Percentiles rank a stretch among this genome's conserved stretches.
These are phyloP conservation scores for Paracentrotus lividus DNA, from an alignment of 53 echinoderm and acorn worm species.

Conservation along the genomic window DNA sequence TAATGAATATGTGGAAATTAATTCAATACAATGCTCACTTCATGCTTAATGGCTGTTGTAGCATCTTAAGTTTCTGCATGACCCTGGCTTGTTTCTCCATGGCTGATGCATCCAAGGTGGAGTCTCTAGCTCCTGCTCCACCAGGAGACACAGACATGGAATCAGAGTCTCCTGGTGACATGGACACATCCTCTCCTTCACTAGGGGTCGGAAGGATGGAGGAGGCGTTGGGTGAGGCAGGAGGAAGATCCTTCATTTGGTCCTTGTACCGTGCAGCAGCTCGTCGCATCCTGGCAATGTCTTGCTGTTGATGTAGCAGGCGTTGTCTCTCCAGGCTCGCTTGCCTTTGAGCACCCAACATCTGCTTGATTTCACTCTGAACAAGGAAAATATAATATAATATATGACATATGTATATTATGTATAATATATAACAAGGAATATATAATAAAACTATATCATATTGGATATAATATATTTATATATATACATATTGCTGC, in stretches of 20 bases:
- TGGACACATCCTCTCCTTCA: slow-evolving; percentile 40
- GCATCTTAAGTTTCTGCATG: slow-evolving; percentile 91
- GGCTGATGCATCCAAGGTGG: slow-evolving; percentile 67
- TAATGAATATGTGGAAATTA: background rate
- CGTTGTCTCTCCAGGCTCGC: slow-evolving; percentile 84
- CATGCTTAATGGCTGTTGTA: slow-evolving; percentile 83
- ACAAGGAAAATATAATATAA: too few relatives aligned
- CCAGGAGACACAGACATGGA: slow-evolving; percentile 63
- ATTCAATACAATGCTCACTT: slow-evolving; percentile 69
- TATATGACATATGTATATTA: background rate
- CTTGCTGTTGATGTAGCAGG: slow-evolving; percentile 89
- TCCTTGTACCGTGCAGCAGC: slow-evolving; percentile 84
- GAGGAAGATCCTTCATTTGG: slow-evolving; percentile 80
- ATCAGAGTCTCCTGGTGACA: slow-evolving; percentile 47
- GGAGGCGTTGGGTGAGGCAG: slow-evolving; percentile 67
- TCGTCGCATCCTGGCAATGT: slow-evolving; percentile 83
- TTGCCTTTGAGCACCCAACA: slow-evolving; percentile 79
- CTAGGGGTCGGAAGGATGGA: slow-evolving; percentile 22
- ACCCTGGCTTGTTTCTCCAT: slow-evolving; percentile 94
- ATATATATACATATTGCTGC: too few relatives aligned
- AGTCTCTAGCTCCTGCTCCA: slow-evolving; percentile 24
- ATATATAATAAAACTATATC: too few relatives aligned
- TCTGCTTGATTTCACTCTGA: slow-evolving; percentile 87
- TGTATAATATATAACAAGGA: too few relatives aligned
- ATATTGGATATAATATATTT: too few relatives aligned